These are phyloP conservation scores for Enteromius viviparus DNA, from an alignment of 2,797 vertebrate genomes.

Conservation along the genomic window DNA sequence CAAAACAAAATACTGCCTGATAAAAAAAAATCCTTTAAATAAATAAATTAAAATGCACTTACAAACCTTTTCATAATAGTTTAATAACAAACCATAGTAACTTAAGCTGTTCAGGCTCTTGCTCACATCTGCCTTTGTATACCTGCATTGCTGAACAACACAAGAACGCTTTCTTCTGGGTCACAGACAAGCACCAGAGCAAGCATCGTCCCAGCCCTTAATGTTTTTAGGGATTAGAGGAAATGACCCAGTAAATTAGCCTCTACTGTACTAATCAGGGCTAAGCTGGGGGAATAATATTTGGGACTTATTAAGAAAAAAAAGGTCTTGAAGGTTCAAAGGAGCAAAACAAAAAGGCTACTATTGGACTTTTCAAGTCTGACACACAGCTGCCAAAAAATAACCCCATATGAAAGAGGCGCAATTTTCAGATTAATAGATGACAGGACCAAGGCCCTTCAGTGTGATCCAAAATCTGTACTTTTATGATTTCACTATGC, in stretches of 20 bases:
- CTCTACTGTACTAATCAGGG: constrained; percentile 72
- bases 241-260: constrained; percentile 80
- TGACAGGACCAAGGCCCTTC: constrained; percentile 71
- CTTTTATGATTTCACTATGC: constrained; percentile 66
- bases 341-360: constrained; percentile 78
- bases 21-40: background rate
- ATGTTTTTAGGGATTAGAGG: constrained; percentile 78
- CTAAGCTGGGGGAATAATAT: constrained; percentile 65
- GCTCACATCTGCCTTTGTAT: constrained; percentile 32
- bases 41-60: background rate
- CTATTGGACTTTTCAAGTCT: constrained; percentile 69
- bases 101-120: background rate
- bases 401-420: constrained; percentile 60
- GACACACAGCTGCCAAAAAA: constrained; percentile 74
- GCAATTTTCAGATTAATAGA: constrained; percentile 83
- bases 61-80: background rate
- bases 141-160: constrained; percentile 60
- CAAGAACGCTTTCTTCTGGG: constrained; percentile 69
- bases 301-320: constrained; percentile 64
- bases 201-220: constrained; percentile 71
- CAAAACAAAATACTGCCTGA: background rate
- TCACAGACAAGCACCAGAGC: constrained; percentile 60
- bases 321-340: constrained; percentile 75
- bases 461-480: constrained; percentile 69
- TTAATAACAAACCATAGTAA: background rate